Base-by-base conservation (phyloP, 2,888 invertebrate genomes). In the Brachyptera putata region DNA sequence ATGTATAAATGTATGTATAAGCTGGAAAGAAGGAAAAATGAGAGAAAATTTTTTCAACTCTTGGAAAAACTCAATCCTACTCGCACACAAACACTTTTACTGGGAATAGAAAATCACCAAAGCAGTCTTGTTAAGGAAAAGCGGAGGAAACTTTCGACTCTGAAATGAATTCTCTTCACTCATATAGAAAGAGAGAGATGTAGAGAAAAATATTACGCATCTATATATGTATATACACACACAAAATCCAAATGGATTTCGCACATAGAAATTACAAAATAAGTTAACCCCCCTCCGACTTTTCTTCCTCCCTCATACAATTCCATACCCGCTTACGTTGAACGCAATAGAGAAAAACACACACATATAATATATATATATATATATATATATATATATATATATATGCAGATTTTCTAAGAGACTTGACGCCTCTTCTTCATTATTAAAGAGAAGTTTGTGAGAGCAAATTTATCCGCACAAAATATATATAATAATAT, bases 401-500 rank as follows among this genome's bases (percentile, higher is more conserved):
- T n/a, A n/a, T n/a, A n/a, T n/a, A n/a, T n/a, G n/a, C n/a, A n/a
- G n/a, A n/a, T 18, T 43, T 21, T 11, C 43, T 16, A 21, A 43
- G 18, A 39, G 21, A 43, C 43, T 43, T 43, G 18, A 43, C 43
- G 43, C 43, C 43, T 18, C 16, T 21, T 43, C 43, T 43, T 30
- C n/a, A n/a, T n/a, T n/a, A n/a, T n/a, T 5, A 7, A 30, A 11
- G 5, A 11, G 30, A 43, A 21, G 11, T n/a, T 43, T 43, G 18
- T 3, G 43, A 43, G 43, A 16, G 43, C n/a, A 43, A 43, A 43
- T 43, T 43, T 43, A 43, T 43, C 21, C 43, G 16, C 43, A 16
- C 43, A 43, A 43, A 30, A 43, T 18, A 43, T 21, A 39, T 39
- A 43, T 43, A 43, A 43, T 43, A 43, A 43, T 43, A 43, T 43